Conservation (phyloP, 2,888 invertebrate genomes). For the Melitaea athalia region DNA sequence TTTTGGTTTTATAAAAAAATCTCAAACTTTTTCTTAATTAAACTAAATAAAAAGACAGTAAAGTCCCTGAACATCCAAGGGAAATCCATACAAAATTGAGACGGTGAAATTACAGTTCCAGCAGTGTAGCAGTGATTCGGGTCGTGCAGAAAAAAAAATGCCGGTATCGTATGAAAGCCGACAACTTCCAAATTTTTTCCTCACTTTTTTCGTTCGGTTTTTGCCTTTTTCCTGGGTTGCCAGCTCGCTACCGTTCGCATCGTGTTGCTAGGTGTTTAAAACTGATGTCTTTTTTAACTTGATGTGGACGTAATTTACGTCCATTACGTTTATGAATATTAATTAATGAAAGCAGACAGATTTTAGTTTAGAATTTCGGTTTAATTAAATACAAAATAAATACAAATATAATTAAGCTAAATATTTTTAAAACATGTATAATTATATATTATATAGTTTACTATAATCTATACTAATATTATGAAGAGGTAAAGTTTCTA, state of each 20-base stretch:
- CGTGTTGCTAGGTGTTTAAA: conserved; percentile 44
- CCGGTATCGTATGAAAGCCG: conserved; percentile 60
- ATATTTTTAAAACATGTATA: too few relatives aligned
- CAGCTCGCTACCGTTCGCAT: conserved; percentile 49
- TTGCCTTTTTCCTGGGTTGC: conserved; percentile 46
- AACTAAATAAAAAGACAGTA: neutral
- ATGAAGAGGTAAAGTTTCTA: too few relatives aligned
- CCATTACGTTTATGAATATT: too few relatives aligned
- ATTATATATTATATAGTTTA: too few relatives aligned
- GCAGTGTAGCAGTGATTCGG: conserved; percentile 52
- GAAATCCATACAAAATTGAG: conserved; percentile 40
- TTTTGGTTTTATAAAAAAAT: neutral
- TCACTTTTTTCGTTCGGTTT: conserved; percentile 45
- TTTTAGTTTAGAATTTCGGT: too few relatives aligned
- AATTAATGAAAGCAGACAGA: too few relatives aligned
- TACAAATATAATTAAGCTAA: too few relatives aligned
- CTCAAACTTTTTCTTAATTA: neutral
- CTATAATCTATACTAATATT: too few relatives aligned
- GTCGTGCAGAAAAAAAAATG: conserved; percentile 48
- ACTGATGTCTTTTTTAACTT: conserved; percentile 33
- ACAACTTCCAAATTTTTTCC: conserved; percentile 51
- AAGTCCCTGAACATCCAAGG: conserved; percentile 21
- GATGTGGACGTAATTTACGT: conserved; percentile 8
- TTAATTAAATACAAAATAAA: too few relatives aligned
- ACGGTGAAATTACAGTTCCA: conserved; percentile 49